These are phyloP conservation scores for Coelinius sp. DNA, from an alignment of 2,888 invertebrate species.

Conservation along the genomic window DNA sequence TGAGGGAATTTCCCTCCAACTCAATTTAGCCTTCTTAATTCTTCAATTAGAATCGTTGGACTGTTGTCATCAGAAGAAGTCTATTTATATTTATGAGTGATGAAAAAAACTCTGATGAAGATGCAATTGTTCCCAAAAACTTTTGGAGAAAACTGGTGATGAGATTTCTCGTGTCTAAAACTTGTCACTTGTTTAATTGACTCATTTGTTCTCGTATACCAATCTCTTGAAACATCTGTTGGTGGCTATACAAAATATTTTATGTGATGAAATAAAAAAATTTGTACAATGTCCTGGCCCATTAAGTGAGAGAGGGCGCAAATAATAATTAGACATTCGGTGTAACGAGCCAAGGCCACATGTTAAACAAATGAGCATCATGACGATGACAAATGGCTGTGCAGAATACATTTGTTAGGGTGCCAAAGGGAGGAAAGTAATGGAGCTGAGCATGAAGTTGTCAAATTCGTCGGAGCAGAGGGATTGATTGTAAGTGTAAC, in stretches of 20 bases:
- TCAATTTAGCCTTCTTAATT: slow-evolving; percentile 30
- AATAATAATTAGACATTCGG: slow-evolving; percentile 28
- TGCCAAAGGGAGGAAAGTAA: slow-evolving; percentile 22
- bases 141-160: slow-evolving; percentile 5
- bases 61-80: slow-evolving; percentile 62
- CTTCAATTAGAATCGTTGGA: slow-evolving; percentile 40
- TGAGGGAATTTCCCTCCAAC: slow-evolving; percentile 21
- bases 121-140: neutral
- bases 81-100: slow-evolving; percentile 67
- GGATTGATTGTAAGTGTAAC: too few species aligned
- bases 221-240: slow-evolving; percentile 7
- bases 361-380: slow-evolving; percentile 29
- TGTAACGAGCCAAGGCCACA: slow-evolving; percentile 26
- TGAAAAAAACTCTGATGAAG: neutral
- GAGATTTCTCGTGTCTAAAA: slow-evolving; percentile 29
- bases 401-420: neutral
- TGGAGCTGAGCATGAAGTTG: slow-evolving; percentile 8
- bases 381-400: slow-evolving; percentile 36
- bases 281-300: neutral
- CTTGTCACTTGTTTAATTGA: slow-evolving; percentile 12
- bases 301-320: slow-evolving; percentile 23
- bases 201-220: slow-evolving; percentile 11
- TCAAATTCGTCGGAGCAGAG: too few species aligned
- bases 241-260: neutral
- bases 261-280: neutral